Conservation (phyloP, 1,140 invertebrate genomes). For the Samia ricini region DNA sequence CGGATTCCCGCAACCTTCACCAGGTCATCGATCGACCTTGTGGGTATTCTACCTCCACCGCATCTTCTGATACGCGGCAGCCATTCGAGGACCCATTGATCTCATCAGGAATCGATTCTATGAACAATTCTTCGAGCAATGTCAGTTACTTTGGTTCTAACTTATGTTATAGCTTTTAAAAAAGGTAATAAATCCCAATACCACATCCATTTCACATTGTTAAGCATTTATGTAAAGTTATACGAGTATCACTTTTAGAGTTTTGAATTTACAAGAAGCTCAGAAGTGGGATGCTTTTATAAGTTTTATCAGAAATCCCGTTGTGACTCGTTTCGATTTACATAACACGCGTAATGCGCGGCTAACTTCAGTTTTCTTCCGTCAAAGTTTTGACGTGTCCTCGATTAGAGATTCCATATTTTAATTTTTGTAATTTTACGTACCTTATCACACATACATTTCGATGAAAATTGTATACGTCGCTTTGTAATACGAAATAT, state of each 20-base stretch:
- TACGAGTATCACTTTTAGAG: slow-evolving; percentile 39
- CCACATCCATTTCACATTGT: slow-evolving; percentile 12
- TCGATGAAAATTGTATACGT: too few species aligned
- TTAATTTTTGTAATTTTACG: neutral
- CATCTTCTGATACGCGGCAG: too few species aligned
- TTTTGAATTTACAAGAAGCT: slow-evolving; percentile 54
- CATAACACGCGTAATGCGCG: slow-evolving; percentile 50
- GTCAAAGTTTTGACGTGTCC: slow-evolving; percentile 10
- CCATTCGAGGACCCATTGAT: too few species aligned
- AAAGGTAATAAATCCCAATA: neutral
- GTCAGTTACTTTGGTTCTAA: too few species aligned
- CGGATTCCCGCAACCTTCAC: too few species aligned
- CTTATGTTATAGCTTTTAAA: too few species aligned
- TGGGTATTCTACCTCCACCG: too few species aligned
- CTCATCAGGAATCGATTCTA: too few species aligned
- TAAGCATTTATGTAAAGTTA: neutral
- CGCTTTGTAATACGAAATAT: too few species aligned
- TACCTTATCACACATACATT: too few species aligned
- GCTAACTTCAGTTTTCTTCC: slow-evolving; percentile 46
- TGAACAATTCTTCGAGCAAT: too few species aligned
- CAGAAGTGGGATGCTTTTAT: slow-evolving; percentile 43
- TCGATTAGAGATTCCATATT: slow-evolving; percentile 5
- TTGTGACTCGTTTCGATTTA: slow-evolving; percentile 39
- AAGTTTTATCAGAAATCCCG: slow-evolving; percentile 29
- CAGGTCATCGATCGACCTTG: too few species aligned